Conservation (phyloP, 2,797 vertebrate genomes). For the Morelia viridis region DNA sequence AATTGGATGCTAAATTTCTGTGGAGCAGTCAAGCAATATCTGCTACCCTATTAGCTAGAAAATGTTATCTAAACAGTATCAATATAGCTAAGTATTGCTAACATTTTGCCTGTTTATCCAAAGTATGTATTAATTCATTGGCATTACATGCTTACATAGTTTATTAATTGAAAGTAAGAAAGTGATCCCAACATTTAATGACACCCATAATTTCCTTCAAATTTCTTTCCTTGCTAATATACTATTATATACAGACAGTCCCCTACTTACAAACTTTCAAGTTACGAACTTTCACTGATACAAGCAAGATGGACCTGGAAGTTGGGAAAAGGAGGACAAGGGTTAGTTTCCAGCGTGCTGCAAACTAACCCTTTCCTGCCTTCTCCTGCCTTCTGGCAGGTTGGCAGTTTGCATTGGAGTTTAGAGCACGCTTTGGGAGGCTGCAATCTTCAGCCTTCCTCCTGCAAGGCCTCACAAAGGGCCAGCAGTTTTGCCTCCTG, state of each 20-base stretch:
- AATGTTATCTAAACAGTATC: not conserved
- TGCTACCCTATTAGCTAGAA: not conserved
- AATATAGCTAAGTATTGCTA: not conserved
- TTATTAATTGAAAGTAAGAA: not conserved
- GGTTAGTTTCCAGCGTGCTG: no score
- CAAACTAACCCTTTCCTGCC: no score
- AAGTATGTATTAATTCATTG: not conserved
- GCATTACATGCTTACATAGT: not conserved
- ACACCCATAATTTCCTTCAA: not conserved
- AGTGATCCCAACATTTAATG: not conserved
- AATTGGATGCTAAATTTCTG: not conserved
- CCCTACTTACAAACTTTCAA: no score
- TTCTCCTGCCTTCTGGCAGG: no score
- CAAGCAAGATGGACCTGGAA: no score
- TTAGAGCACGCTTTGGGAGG: no score
- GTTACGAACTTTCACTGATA: no score
- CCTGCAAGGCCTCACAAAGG: no score
- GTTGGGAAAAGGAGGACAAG: no score
- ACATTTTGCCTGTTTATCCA: not conserved
- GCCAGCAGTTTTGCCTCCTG: no score
- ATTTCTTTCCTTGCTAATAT: not conserved
- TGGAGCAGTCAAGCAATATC: not conserved
- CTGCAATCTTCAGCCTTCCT: no score
- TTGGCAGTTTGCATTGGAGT: no score
- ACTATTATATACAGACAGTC: not conserved